Conservation (phyloP, 2,888 invertebrate species). For the Drosophila antonietae region DNA sequence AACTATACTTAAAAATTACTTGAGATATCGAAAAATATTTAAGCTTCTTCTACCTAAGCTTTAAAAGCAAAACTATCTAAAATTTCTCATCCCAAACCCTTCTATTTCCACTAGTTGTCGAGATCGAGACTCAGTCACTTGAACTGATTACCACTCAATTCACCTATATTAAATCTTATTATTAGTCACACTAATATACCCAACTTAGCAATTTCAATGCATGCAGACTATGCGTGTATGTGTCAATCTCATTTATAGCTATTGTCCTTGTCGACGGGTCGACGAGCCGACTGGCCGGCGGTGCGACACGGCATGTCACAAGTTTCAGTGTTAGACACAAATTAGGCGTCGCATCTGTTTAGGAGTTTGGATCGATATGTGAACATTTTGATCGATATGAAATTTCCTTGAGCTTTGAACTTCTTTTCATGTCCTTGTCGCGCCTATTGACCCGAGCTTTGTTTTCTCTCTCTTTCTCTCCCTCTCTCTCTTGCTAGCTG, state of each 20-base stretch:
- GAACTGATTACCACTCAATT: background rate
- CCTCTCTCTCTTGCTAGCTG: too few species aligned
- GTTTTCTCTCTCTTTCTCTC: background rate
- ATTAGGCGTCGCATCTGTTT: conserved; percentile 72
- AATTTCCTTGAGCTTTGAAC: conserved; percentile 73
- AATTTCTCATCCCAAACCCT: background rate
- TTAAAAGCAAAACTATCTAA: background rate
- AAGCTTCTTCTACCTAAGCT: background rate
- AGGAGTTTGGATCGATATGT: conserved; percentile 57
- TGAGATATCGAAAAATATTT: background rate
- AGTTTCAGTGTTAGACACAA: conserved; percentile 52
- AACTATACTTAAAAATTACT: background rate
- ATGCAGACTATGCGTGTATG: background rate
- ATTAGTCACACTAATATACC: background rate
- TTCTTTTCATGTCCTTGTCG: conserved; percentile 69
- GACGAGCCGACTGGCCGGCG: conserved; percentile 37
- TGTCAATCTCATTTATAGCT: conserved; percentile 49
- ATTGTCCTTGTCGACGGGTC: conserved; percentile 49
- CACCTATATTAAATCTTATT: background rate
- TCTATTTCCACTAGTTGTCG: background rate
- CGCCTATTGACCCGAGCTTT: conserved; percentile 48
- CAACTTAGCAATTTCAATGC: background rate
- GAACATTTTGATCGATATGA: conserved; percentile 53
- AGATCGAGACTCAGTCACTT: background rate
- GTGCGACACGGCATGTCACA: conserved; percentile 57